These are phyloP conservation scores for Mellivora capensis DNA, from an alignment of 2,113 vertebrate species.

Conservation along the genomic window DNA sequence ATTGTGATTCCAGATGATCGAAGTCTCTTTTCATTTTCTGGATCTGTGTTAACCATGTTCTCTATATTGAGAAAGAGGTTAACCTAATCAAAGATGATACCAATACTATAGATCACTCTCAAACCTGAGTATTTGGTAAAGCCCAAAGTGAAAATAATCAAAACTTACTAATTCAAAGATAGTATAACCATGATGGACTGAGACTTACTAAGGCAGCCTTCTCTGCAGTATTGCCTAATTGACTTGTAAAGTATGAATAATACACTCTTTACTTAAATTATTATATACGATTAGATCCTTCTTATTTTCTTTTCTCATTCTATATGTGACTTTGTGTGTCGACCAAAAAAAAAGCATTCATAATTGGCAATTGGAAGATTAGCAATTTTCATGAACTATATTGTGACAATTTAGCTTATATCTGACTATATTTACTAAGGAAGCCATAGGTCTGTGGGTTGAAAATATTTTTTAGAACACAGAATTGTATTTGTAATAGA, in stretches of 20 bases:
- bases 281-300: not conserved
- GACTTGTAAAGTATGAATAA: not conserved
- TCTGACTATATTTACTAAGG: not conserved
- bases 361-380: not conserved
- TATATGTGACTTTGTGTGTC: not conserved
- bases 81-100: not conserved
- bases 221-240: not conserved
- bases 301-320: not conserved
- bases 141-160: not conserved
- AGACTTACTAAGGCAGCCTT: not conserved
- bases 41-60: not conserved
- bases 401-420: not conserved
- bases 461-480: not conserved
- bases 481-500: not conserved
- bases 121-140: not conserved
- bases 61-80: not conserved
- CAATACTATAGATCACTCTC: not conserved
- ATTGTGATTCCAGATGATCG: not conserved
- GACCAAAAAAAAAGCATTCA: not conserved
- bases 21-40: not conserved
- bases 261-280: not conserved
- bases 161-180: not conserved
- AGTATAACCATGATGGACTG: not conserved
- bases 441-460: not conserved
- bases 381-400: not conserved